Evolutionary conservation across 1,140 invertebrate genomes (phyloP), one percentile per base, ranked within the genome.

Genomic region (Drosophila pandora): DNA sequence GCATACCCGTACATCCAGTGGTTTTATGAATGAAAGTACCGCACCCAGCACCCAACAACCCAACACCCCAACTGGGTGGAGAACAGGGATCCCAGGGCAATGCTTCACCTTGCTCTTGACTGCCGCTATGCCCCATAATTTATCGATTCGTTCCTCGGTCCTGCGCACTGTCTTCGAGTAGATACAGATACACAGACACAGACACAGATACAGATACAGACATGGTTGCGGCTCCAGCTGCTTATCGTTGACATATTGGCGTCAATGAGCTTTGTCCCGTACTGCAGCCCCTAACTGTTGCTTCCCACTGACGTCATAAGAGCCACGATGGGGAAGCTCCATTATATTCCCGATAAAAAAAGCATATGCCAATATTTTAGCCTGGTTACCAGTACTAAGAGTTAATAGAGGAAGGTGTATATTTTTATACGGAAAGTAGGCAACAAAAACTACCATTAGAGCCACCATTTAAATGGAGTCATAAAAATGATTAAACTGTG

Each of bases 91-190:
- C 49, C 49, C 57, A 54, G 75, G 74, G 67, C 77, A 85, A 81
- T 57, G 78, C 34, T 69, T 88, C 53, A 77, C 84, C 90, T 90
- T 91, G 90, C 90, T 90, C 90, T 91, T 91, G 90, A 91, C 90
- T 82, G 78, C 57, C 47, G 59, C 59, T 62, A 62, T 83, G 84
- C 64, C 84, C 89, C 81, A 90, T 83, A 65, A 89, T 74, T 84
- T 91, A 91, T 91, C 76, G 90, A 91, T 91, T 90, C 50, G 49
- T 59, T 61, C 22, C 13, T 39, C 49, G 60, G 79, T 74, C 89
- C 81, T 90, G 88, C 88, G 89, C 89, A 69, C 43, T 53, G 22
- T 1, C 12, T 5, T 22, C n/a, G 13, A 9, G 37, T 23, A 53
- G 58, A 56, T 47, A 60, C 39, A 52, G 48, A 43, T 45, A 53